phyloP scores from a whole-genome alignment of 2,888 invertebrate species.

The Empis stercorea region DNA sequence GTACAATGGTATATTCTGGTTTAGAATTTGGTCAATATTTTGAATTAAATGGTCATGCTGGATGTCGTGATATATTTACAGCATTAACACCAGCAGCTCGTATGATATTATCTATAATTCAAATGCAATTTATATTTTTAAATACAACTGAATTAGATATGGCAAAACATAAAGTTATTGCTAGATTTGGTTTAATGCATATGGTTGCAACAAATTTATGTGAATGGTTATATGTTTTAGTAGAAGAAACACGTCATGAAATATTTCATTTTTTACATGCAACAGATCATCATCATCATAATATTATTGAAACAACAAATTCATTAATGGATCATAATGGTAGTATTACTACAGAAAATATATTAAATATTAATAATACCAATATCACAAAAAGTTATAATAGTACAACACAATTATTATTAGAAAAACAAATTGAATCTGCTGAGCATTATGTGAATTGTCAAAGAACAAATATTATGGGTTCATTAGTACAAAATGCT shows the following conservation, averaged over 20 bases:
- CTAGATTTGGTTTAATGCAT: conserved; percentile 87
- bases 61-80: conserved; percentile 48
- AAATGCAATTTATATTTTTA: conserved; percentile 89
- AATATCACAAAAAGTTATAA: neutral
- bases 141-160: conserved; percentile 65
- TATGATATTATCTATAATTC: conserved; percentile 72
- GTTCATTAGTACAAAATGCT: conserved; percentile 52
- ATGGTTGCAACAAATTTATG: conserved; percentile 80
- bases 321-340: neutral
- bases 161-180: conserved; percentile 53
- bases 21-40: conserved; percentile 64
- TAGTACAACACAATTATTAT: neutral
- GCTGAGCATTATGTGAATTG: conserved; percentile 30
- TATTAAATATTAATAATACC: conserved; percentile 2
- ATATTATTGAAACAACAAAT: neutral
- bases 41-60: conserved; percentile 45
- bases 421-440: too few species aligned
- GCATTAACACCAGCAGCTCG: conserved; percentile 74
- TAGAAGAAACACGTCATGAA: conserved; percentile 80
- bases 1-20: conserved; percentile 59
- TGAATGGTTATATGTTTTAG: conserved; percentile 80
- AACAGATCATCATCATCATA: conserved; percentile 11
- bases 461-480: conserved; percentile 54
- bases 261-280: conserved; percentile 54
- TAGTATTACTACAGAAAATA: conserved; percentile 9